Base-by-base conservation (phyloP, 2,113 vertebrate species). In the Tringa solitaria region DNA sequence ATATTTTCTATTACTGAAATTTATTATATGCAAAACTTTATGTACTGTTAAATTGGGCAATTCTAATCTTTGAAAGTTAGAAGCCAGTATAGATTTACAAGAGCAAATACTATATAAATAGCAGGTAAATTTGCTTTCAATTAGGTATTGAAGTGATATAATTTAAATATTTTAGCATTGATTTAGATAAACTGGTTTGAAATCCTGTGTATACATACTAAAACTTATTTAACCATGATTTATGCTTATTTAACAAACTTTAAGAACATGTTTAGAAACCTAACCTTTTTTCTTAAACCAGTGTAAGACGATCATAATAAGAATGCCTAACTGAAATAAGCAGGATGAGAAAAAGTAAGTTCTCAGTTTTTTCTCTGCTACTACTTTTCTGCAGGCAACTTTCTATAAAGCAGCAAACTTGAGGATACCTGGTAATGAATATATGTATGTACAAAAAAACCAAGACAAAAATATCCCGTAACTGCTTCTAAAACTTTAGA, bases 101-200 rank as follows among this genome's bases (percentile, higher is more conserved):
- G 24, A 46, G 3, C 0, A 0, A 68, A 2, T 51, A 56, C 19
- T 43, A 14, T 41, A 69, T 68, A 73, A 64, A 83, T 54, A 39
- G 5, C 30, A 41, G n/a, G 13, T 28, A n/a, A 17, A 8, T 61
- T 90, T 74, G 4, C 10, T 65, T 91, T 79, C n/a, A 46, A 26
- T 57, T 57, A 76, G 5, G 3, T 37, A 46, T 32, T 54, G 26
- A 85, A 60, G 3, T 23, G 9, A 43, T 57, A 51, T 12, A 28
- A 69, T 56, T 76, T 17, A 51, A 59, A n/a, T 60, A 59, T 75
- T 83, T 88, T 45, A 59, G 3, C 32, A 45, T 22, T 61, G 23
- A 10, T 69, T 73, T 77, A 79, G 21, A 35, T 43, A 72, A 83
- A 2, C 32, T 70, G 7, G 13, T 60, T 81, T 73, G 24, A 73